phyloP scores from a whole-genome alignment of 2,888 invertebrate genomes.

The Pilophorus perplexus region DNA sequence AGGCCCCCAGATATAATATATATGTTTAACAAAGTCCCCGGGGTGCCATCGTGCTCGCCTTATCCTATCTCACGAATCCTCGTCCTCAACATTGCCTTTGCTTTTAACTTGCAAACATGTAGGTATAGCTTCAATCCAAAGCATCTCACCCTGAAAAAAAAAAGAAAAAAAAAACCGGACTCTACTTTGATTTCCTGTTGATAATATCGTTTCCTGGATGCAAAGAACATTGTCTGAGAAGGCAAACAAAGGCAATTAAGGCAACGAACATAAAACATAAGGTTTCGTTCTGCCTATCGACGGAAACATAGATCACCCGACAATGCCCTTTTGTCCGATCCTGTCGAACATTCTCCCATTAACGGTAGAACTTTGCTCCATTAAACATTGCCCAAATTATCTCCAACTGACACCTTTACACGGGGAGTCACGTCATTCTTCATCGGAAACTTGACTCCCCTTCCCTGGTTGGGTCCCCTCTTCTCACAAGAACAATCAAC shows the following conservation, averaged over 20 bases:
- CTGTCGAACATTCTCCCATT: conserved; percentile 39
- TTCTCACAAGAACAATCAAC: neutral
- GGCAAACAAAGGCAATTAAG: conserved; percentile 15
- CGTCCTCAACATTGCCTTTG: neutral
- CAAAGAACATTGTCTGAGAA: no score
- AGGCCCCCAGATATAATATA: conserved; percentile 19
- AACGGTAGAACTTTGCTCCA: conserved; percentile 36
- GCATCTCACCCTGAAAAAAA: no score
- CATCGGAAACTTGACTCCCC: conserved; percentile 35
- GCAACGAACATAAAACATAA: neutral
- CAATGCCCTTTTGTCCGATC: conserved; percentile 34
- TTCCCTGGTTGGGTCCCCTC: neutral
- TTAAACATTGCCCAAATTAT: conserved; percentile 40
- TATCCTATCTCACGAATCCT: conserved; percentile 19
- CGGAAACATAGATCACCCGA: conserved; percentile 34
- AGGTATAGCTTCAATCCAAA: no score
- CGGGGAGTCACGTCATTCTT: conserved; percentile 35
- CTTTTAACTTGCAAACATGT: conserved; percentile 34
- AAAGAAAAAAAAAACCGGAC: no score
- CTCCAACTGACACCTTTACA: conserved; percentile 41
- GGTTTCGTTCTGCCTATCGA: conserved; percentile 27
- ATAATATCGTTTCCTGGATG: no score
- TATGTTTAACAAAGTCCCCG: conserved; percentile 35
- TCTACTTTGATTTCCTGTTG: no score
- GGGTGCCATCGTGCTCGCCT: conserved; percentile 26